Conservation (phyloP, 2,797 vertebrate genomes). For the Mus caroli region DNA sequence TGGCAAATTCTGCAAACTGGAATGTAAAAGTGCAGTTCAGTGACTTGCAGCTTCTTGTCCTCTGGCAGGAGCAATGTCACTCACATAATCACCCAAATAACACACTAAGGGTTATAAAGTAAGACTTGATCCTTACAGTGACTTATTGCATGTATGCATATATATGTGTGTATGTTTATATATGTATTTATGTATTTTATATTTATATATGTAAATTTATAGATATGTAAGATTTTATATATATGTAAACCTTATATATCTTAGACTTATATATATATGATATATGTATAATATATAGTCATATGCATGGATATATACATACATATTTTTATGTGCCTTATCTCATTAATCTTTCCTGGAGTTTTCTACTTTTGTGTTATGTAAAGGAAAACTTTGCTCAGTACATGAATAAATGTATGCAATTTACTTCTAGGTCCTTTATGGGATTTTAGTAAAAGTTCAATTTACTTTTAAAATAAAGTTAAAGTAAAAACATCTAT, state of each 20-base stretch:
- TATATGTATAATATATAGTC: neutral
- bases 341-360: constrained; percentile 28
- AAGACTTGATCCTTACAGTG: neutral
- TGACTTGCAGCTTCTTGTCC: neutral
- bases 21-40: neutral
- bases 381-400: constrained; percentile 24
- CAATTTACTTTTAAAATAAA: constrained; percentile 62
- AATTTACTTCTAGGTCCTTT: constrained; percentile 66
- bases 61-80: neutral
- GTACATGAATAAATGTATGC: constrained; percentile 56
- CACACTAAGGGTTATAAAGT: neutral
- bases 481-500: neutral
- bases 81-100: neutral
- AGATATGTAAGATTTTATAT: too few relatives aligned
- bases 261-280: neutral
- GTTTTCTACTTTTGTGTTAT: constrained; percentile 5
- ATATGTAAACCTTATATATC: neutral
- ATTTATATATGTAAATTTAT: neutral
- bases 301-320: neutral
- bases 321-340: neutral
- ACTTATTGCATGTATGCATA: neutral
- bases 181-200: neutral
- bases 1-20: neutral
- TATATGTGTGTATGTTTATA: neutral
- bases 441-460: constrained; percentile 38